Percentiles rank a stretch among this genome's conserved stretches.
phyloP scores from a whole-genome alignment of 2,113 vertebrate genomes.

The Petaurus breviceps region DNA sequence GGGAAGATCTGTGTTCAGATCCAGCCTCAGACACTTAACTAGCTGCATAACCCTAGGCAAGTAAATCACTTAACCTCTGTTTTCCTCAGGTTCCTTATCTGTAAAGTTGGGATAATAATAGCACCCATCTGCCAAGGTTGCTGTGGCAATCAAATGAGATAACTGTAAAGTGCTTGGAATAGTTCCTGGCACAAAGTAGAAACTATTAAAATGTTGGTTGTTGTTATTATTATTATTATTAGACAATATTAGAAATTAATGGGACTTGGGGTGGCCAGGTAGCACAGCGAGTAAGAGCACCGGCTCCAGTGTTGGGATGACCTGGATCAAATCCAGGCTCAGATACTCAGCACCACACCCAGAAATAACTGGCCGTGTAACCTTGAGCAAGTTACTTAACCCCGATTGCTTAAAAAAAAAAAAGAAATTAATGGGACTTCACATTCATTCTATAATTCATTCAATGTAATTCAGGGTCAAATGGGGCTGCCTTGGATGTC shows the following conservation, averaged over 20 bases:
- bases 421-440: not conserved
- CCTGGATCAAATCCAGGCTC: no score
- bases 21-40: not conserved
- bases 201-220: not conserved
- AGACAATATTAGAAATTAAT: not conserved
- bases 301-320: no score
- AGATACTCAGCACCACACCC: no score
- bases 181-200: not conserved
- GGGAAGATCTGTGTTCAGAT: not conserved
- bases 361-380: no score
- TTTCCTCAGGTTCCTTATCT: not conserved
- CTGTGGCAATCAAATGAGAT: not conserved
- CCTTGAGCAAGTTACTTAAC: no score
- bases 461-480: not conserved
- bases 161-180: not conserved
- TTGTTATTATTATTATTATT: not conserved
- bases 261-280: no score
- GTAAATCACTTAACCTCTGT: not conserved
- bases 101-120: not conserved
- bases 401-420: no score
- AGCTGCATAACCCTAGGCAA: not conserved
- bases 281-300: no score
- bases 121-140: not conserved
- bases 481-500: not conserved
- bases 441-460: not conserved